Base-by-base conservation (phyloP, 2,113 vertebrate species). In the Oryzias celebensis region DNA sequence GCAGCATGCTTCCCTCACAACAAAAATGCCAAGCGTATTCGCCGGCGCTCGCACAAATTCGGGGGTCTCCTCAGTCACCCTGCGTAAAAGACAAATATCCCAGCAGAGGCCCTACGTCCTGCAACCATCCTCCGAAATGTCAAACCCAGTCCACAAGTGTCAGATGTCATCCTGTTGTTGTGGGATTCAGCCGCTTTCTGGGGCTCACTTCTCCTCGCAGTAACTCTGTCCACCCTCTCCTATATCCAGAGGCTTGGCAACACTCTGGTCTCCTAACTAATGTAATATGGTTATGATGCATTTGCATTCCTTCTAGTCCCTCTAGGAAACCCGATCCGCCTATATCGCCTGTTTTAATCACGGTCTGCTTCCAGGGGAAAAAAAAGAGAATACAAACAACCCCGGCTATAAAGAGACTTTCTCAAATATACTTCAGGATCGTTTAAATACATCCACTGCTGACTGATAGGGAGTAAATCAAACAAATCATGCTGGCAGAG, bases 221-320 rank as follows among this genome's bases (percentile, higher is more conserved):
- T 52, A 69, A 66, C 62, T 68, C 54, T 51, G 65, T 70, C 59
- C 60, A 43, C 58, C 55, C 61, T 84, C 77, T 69, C 64, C 72
- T 65, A 74, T 80, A 77, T 71, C 71, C 77, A 70, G 59, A 75
- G 80, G 78, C 66, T 82, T 88, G 83, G 87, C 86, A 83, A 22
- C 52, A n/a, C 23, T 7, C 52, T 36, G 44, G 13, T 50, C 73
- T 82, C 68, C 75, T 86, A 89, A 90, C 83, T 77, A 73, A 58
- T 80, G 77, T 87, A 91, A 89, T 89, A 90, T 85, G 82, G 86
- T 85, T 90, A 89, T 87, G 87, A 92, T 91, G 85, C 84, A 89
- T 91, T 88, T 85, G 77, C 88, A 88, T 91, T 92, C 85, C 82
- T 90, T 85, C 86, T 81, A 81, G 73, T 84, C 86, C 86, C 84